Conservation (phyloP, 2,797 vertebrate species). For the Ciconia nigra region DNA sequence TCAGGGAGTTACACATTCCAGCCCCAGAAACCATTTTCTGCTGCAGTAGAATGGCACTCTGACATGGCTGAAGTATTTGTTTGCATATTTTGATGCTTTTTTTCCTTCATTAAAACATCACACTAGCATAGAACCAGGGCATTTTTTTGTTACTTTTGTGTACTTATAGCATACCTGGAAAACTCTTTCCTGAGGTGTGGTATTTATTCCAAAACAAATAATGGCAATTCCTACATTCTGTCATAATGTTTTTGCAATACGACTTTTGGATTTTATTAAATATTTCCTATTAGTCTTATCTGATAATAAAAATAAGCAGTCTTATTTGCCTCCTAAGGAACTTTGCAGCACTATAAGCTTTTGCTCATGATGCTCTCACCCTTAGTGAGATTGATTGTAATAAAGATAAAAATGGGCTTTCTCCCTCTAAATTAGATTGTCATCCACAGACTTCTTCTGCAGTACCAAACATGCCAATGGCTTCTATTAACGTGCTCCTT, state of each 20-base stretch:
- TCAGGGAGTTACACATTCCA: neutral
- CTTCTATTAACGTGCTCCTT: neutral
- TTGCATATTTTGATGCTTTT: neutral
- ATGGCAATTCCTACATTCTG: neutral
- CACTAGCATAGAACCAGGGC: neutral
- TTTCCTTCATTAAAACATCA: neutral
- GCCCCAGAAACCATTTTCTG: neutral
- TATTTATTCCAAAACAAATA: neutral
- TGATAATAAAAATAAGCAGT: neutral
- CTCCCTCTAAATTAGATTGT: neutral
- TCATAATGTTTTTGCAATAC: neutral
- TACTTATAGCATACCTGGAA: neutral
- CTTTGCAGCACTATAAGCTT: neutral
- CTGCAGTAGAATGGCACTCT: neutral
- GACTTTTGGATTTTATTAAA: neutral
- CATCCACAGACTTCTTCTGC: neutral
- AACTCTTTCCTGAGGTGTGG: neutral
- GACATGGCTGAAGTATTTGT: neutral
- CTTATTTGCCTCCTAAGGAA: neutral
- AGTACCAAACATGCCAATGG: neutral
- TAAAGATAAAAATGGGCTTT: neutral
- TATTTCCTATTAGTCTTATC: neutral
- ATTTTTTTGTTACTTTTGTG: neutral
- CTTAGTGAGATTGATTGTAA: neutral
- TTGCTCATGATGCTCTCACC: neutral